Evolutionary conservation across 2,113 vertebrate genomes (phyloP), one percentile per base, ranked within the genome.

Genomic region (Oncorhynchus nerka): DNA sequence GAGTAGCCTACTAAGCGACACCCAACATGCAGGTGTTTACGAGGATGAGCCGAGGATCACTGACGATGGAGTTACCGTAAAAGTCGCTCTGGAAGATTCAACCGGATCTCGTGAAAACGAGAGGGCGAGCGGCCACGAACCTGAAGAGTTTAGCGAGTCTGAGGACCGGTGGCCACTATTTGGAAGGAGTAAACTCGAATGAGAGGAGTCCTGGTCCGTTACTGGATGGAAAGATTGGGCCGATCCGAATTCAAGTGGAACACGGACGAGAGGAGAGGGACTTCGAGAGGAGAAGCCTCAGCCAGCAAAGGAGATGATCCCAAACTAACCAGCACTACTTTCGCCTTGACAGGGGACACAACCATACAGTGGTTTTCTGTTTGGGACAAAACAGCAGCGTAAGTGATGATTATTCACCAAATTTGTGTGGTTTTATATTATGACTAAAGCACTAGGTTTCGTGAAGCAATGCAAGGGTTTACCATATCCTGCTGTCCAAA

Each of bases 361-460:
- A 99, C 90, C 97, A 99, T 89, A 96, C 97, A 76, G 97, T 97
- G 92, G 97, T 99, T 71, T 95, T 97, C 92, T 99, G 97, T 97
- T 96, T 96, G 5, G 96, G 96, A 13, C 95, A 95, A 78, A 98
- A 97, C 94, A 98, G 96, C 90, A 95, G 94, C 85, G 97, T 99
- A 87, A 99, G 97, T 97, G 13, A 5, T 45, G 39, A 34, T 16
- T 68, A 62, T 62, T 62, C 5, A 19, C 4, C 5, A 68, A 4
- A 32, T 20, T 12, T n/a, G 4, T 68, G 5, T 39, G 67, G 16
- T 32, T 68, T 1, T 19, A 55, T 55, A 16, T 55, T 55, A 19
- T 55, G 51, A 55, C 2, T 11, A 11, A 55, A 55, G 51, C 51
- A 55, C 51, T 55, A 19, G 13, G 26, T 68, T 32, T 7, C 32